phyloP scores from a whole-genome alignment of 2,888 invertebrate genomes.

The Idaea biselata region DNA sequence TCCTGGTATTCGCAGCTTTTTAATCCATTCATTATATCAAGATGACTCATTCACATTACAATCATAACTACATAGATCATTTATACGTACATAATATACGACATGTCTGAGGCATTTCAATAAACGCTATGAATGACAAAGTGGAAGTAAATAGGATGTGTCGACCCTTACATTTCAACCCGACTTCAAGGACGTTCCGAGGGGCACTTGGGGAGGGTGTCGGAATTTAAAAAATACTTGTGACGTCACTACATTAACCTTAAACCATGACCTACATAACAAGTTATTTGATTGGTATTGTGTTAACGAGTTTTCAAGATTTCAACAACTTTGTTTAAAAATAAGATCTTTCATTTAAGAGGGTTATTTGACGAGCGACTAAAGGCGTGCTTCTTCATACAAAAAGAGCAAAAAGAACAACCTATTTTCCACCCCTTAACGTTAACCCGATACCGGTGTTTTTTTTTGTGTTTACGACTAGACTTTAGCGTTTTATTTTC shows the following conservation, averaged over 20 bases:
- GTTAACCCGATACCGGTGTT: no score
- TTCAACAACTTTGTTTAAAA: conserved; percentile 12
- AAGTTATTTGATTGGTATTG: conserved; percentile 16
- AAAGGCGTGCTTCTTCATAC: no score
- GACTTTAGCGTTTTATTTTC: no score
- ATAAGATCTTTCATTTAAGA: conserved; percentile 17
- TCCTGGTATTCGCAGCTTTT: not conserved
- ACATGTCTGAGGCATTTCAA: not conserved
- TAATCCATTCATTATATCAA: conserved; percentile 21
- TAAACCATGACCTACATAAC: conserved; percentile 20
- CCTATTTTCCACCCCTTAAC: no score
- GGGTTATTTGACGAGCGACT: no score
- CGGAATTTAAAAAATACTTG: conserved; percentile 49
- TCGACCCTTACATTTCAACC: conserved; percentile 56
- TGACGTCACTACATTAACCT: conserved; percentile 22
- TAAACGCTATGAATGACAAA: conserved; percentile 33
- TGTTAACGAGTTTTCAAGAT: conserved; percentile 23
- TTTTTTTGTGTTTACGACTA: no score
- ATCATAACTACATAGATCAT: not conserved
- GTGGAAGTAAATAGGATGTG: conserved; percentile 56
- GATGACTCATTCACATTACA: conserved; percentile 13
- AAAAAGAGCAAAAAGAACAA: no score
- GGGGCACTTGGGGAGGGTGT: conserved; percentile 56
- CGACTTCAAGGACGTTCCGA: conserved; percentile 54
- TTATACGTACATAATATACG: not conserved